Evolutionary conservation across 2,888 invertebrate genomes (phyloP), one percentile per base, ranked within the genome.

Genomic region (Tipula confusa): DNA sequence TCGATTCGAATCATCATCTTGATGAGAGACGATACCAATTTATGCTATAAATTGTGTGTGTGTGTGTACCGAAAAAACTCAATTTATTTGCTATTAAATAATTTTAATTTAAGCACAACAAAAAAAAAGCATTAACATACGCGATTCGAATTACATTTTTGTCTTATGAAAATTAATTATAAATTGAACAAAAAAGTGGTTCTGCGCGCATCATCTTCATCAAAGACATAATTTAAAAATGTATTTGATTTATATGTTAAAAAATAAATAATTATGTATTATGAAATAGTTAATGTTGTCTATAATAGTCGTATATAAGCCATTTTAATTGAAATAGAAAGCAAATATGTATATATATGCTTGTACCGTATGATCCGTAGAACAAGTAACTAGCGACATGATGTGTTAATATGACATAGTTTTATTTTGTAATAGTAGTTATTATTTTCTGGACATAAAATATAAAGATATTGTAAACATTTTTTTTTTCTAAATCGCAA

Each of bases 261-360:
- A 64, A 24, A 64, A 24, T 9, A 3, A 64, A 64, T 64, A 11
- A 64, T 43, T 64, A 64, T 24, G 24, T 64, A 64, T 64, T 64
- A 64, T 11, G 24, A 64, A 64, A 64, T 24, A 64, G 24, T 15
- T 43, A n/a, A 43, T 43, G 43, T 43, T 43, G 43, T 43, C 4
- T 9, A 43, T 2, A 43, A 9, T 48, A 33, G 24, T 2, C 24
- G 64, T 64, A 64, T 11, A 38, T 38, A n/a, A n/a, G 64, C 24
- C 24, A 24, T 24, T 64, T 64, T 64, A 64, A 64, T 64, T 64
- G 64, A 64, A 64, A 64, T 64, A 64, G 64, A 64, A 64, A 64
- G 64, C 64, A 64, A 64, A 64, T 64, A n/a, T n/a, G n/a, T n/a
- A n/a, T n/a, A n/a, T n/a, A n/a, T n/a, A n/a, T n/a, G n/a, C n/a